Evolutionary conservation across 1,140 invertebrate species (phyloP), one percentile per base, ranked within the genome.

Genomic region (Brachionus plicatilis): DNA sequence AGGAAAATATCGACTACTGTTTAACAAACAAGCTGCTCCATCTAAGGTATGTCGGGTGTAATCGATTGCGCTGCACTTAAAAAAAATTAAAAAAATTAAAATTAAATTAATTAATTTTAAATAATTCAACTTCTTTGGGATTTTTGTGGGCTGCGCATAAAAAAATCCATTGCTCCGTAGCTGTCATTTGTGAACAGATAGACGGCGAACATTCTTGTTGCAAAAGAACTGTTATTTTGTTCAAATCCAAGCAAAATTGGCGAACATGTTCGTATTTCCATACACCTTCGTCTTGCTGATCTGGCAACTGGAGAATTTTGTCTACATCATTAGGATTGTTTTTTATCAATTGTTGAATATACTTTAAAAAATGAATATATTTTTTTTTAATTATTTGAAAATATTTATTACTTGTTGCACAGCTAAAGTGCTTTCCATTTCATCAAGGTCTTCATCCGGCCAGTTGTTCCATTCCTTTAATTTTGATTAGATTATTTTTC

Each of bases 131-230:
- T 88, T 99, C 97, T 91, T 99, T 99, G 27, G 98, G 98, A 85
- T 97, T 98, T 92, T 99, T 99, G 89, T 99, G 98, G 68, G 97
- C 97, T 84, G 98, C 98, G 92, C 98, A 99, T 45, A 99, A 91
- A 90, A 99, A 99, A 89, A 99, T 99, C 97, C 97, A 99, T 88
- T 99, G 97, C 91, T 99, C 97, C 17, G 97, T 99, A 4, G 98
- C 98, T 60, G 97, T 99, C 98, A 99, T 99, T 91, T 99, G 97
- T 60, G 94, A 96, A 89, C 98, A 99, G 3, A 93, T 96, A 86
- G 96, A 94, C 24, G 97, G 96, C 87, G 95, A 94, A 90, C 98
- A 99, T 90, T 99, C 96, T 86, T 93, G 90, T 87, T 92, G 92
- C 68, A 92, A 86, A 93, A 93, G 90, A 0, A 99, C 96, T 47